Evolutionary conservation across 1,140 invertebrate genomes (phyloP), one percentile per base, ranked within the genome.

Genomic region (Luehdorfia chinensis): DNA sequence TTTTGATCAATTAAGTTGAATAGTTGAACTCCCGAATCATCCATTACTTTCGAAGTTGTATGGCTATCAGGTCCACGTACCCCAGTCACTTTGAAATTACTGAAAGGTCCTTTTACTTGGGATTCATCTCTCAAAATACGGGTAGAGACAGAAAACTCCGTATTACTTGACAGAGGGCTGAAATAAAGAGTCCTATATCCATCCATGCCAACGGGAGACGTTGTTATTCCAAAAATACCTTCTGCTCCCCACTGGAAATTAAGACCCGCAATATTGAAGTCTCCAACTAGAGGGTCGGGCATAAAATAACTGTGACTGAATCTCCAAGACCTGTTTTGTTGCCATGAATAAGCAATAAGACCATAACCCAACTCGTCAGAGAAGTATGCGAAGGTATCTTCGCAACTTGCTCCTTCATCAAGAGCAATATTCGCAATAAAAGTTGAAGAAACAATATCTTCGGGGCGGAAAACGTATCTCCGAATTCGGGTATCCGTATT

Each of bases 241-340:
- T 95, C 94, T 32, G 91, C 90, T 3, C 88, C 89, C 94, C 94
- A 95, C 75, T 95, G 93, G 87, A 94, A 95, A 66, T 94, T 94
- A 1, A 95, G 70, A 1, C 93, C 93, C 3, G 89, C 92, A 27
- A 94, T 92, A 58, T 93, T 94, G 74, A 92, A 95, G 66, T 94
- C 92, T 3, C 94, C 93, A 11, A 89, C 84, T 1, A 95, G 66
- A 0, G 94, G 94, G 70, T 95, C 94, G 0, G 94, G 94, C 77
- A 92, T 89, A 71, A 95, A 94, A 71, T 88, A 95, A 37, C 92
- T 91, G 58, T 95, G 94, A 7, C 74, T 87, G 55, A 93, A 89
- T 50, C 94, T 88, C 94, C 94, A 95, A 1, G 93, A 94, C 51
- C 88, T 91, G 68, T 95, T 92, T 47, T 90, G 74, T 55, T 90